Percentiles rank a stretch among this genome's conserved stretches.
These are phyloP conservation scores for Orchesella flavescens DNA, from an alignment of 2,888 invertebrate species.

Conservation along the genomic window DNA sequence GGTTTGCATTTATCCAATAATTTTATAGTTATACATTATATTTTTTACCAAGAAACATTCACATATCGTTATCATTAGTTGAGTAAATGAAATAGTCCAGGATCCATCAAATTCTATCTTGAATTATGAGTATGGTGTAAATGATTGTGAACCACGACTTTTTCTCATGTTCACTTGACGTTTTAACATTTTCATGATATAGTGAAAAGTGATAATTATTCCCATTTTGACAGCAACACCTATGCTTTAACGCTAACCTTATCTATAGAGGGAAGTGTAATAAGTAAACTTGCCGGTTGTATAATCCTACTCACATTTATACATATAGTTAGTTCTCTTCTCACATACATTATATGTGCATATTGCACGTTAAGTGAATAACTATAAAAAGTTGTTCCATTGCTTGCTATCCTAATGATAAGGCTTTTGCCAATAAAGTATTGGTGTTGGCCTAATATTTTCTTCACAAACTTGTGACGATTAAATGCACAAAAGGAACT, in stretches of 20 bases:
- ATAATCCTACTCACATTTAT: background rate
- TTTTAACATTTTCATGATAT: slow-evolving; percentile 33
- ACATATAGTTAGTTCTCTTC: background rate
- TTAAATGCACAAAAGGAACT: too few relatives aligned
- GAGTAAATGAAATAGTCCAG: background rate
- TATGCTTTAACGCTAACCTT: background rate
- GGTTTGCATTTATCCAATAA: too few relatives aligned
- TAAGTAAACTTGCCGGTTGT: background rate
- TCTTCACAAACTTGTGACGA: too few relatives aligned
- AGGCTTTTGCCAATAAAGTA: too few relatives aligned
- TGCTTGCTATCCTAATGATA: too few relatives aligned
- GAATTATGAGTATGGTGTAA: background rate
- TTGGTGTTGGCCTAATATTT: too few relatives aligned
- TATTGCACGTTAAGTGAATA: too few relatives aligned
- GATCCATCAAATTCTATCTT: too few relatives aligned
- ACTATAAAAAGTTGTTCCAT: too few relatives aligned
- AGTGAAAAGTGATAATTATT: slow-evolving; percentile 27
- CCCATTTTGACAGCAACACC: slow-evolving; percentile 11
- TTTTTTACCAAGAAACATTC: too few relatives aligned
- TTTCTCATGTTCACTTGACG: slow-evolving; percentile 49
- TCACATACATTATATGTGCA: too few relatives aligned
- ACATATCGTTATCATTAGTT: background rate
- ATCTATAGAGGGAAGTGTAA: background rate
- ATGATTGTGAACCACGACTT: slow-evolving; percentile 29
- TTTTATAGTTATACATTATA: too few relatives aligned